These are phyloP conservation scores for Drosophila jambulina DNA, from an alignment of 1,140 invertebrate species.

Conservation along the genomic window DNA sequence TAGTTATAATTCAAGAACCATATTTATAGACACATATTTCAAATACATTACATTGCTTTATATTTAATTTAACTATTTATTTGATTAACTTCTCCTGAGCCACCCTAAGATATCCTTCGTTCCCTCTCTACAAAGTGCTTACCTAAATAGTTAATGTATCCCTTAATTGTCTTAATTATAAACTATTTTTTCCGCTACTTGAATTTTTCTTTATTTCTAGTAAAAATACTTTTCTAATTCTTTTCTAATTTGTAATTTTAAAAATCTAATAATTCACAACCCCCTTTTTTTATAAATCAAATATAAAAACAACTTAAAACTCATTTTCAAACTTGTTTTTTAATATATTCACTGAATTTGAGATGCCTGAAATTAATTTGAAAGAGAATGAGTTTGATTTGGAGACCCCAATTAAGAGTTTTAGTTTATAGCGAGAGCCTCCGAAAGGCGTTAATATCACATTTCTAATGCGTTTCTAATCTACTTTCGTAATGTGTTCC, in stretches of 20 bases:
- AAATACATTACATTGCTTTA: too few relatives aligned
- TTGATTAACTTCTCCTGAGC: too few relatives aligned
- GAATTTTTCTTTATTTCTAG: background rate
- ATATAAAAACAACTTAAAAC: background rate
- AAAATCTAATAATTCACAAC: background rate
- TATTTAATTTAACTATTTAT: too few relatives aligned
- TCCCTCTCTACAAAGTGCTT: too few relatives aligned
- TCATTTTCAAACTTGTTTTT: constrained; percentile 5
- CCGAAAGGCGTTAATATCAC: background rate
- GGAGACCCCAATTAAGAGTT: background rate
- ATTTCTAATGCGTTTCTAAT: constrained; percentile 3
- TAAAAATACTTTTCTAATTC: background rate
- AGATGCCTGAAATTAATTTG: background rate
- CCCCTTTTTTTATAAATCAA: background rate
- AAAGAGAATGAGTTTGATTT: background rate
- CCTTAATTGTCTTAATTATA: background rate
- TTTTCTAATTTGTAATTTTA: background rate
- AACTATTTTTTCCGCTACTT: background rate
- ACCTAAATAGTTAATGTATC: too few relatives aligned
- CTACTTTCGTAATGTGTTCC: constrained; percentile 4
- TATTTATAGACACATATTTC: too few relatives aligned
- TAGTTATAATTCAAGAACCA: too few relatives aligned
- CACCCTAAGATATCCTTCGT: too few relatives aligned
- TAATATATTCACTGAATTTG: constrained; percentile 6
- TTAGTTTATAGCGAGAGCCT: too few relatives aligned